phyloP scores from a whole-genome alignment of 2,888 invertebrate genomes.

The Eupsilia transversa region DNA sequence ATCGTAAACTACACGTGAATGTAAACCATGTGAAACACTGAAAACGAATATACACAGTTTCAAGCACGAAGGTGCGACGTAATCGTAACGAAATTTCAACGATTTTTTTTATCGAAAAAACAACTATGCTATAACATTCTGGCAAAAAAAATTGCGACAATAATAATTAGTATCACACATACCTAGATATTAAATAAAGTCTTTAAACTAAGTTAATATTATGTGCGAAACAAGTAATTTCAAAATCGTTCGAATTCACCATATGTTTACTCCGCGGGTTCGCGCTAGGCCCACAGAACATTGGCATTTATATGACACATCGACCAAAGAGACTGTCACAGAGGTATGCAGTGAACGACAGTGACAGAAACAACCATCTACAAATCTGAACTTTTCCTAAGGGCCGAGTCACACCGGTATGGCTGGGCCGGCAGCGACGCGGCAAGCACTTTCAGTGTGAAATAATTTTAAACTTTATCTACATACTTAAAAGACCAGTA shows the following conservation, averaged over 20 bases:
- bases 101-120: not conserved
- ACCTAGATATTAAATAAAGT: not conserved
- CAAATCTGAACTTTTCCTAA: not conserved
- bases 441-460: too few relatives aligned
- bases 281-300: not conserved
- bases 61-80: not conserved
- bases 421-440: too few relatives aligned
- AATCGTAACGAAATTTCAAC: not conserved
- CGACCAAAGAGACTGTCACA: not conserved
- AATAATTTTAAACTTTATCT: too few relatives aligned
- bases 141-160: not conserved
- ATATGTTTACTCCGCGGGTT: not conserved
- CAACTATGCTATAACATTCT: not conserved
- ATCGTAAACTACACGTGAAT: slow-evolving; percentile 10
- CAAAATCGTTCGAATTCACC: not conserved
- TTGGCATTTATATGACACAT: not conserved
- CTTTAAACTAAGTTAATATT: not conserved
- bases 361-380: not conserved
- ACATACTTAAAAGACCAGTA: too few relatives aligned
- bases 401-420: too few relatives aligned
- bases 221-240: not conserved
- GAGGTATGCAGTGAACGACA: not conserved
- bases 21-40: not conserved
- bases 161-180: not conserved
- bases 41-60: not conserved